Conservation (phyloP, 35 echinoderm and acorn worm genomes). For the Hemicentrotus pulcherrimus region DNA sequence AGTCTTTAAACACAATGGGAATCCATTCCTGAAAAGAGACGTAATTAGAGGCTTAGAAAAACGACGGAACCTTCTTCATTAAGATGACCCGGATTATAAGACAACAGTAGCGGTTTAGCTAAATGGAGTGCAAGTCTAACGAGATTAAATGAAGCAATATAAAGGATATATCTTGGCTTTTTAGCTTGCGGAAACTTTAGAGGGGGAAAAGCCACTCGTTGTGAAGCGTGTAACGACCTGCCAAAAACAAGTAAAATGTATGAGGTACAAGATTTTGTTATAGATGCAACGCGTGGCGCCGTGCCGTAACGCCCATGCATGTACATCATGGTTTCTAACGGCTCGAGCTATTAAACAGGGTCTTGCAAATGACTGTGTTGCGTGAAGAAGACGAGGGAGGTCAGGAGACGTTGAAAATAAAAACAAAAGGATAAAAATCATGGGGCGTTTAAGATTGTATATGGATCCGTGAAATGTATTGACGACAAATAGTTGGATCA, state of each 20-base stretch:
- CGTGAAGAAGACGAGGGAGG: too few species aligned
- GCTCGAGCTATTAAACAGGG: too few species aligned
- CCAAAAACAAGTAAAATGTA: background rate
- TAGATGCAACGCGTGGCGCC: background rate
- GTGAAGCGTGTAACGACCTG: conserved; percentile 18
- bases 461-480: too few species aligned
- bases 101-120: background rate
- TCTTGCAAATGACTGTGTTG: too few species aligned
- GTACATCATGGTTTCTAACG: too few species aligned
- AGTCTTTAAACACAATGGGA: background rate
- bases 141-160: background rate
- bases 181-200: background rate
- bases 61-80: background rate
- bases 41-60: conserved; percentile 20
- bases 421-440: too few species aligned
- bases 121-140: conserved; percentile 38
- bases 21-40: background rate
- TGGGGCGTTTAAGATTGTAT: too few species aligned
- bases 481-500: too few species aligned
- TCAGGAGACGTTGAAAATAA: too few species aligned
- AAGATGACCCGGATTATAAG: background rate
- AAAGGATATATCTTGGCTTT: conserved; percentile 23
- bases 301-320: background rate
- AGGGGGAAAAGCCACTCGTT: background rate
- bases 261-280: background rate